Conservation (phyloP, 2,113 vertebrate genomes). For the Nycticryphes semicollaris region DNA sequence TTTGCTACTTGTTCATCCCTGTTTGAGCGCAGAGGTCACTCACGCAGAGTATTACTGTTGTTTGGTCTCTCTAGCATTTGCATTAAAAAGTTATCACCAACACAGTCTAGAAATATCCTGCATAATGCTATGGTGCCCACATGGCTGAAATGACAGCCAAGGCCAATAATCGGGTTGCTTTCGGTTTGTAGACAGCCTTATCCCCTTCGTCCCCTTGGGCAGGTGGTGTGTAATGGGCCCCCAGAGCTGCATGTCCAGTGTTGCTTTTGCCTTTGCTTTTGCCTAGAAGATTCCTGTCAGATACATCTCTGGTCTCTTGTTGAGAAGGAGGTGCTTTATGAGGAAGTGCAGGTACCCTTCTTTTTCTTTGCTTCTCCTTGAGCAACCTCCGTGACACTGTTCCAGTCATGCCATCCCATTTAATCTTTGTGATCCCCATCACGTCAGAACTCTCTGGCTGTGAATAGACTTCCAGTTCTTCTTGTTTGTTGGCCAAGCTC, state of each 20-base stretch:
- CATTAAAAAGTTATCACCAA: background rate
- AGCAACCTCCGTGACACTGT: background rate
- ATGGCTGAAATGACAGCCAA: background rate
- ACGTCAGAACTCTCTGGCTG: background rate
- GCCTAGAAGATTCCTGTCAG: background rate
- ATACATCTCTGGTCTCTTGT: background rate
- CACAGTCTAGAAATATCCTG: background rate
- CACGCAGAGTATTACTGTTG: background rate
- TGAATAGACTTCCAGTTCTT: background rate
- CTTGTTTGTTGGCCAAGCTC: background rate
- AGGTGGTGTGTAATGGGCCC: background rate
- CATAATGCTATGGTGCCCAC: background rate
- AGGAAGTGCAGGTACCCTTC: background rate
- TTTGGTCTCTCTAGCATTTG: background rate
- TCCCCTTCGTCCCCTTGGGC: background rate
- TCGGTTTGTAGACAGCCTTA: background rate
- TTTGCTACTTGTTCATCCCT: background rate
- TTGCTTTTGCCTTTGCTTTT: slow-evolving; percentile 1
- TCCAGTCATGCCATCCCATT: background rate
- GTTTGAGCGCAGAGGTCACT: background rate
- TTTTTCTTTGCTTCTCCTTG: background rate
- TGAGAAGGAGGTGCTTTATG: background rate
- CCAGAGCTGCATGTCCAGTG: background rate
- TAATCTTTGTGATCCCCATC: background rate
- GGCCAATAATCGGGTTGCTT: background rate